These are phyloP conservation scores for Trachelus stipa DNA, from an alignment of 2,888 invertebrate genomes.

Conservation along the genomic window DNA sequence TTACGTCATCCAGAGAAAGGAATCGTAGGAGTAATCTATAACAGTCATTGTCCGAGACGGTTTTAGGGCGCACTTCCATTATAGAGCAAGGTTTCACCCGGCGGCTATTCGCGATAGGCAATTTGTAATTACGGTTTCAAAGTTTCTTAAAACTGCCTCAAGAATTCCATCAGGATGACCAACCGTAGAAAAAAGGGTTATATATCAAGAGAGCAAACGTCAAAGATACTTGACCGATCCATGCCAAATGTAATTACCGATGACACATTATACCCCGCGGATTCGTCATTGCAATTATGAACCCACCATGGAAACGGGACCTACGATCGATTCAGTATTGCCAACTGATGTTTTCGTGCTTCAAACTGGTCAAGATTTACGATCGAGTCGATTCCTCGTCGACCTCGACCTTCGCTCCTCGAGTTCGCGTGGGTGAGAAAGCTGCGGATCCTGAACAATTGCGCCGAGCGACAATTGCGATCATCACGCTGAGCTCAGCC, in stretches of 20 bases:
- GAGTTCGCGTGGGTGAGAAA: background rate
- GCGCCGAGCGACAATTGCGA: background rate
- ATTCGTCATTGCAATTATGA: background rate
- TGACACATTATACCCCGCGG: background rate
- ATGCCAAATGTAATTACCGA: background rate
- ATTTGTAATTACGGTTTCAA: background rate
- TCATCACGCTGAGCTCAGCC: background rate
- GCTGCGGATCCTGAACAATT: background rate
- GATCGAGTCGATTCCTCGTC: background rate
- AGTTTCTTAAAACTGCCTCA: background rate
- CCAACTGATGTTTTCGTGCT: background rate
- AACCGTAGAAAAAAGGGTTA: background rate
- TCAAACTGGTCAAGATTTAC: background rate
- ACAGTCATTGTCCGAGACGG: slow-evolving; percentile 40
- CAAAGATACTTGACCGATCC: background rate
- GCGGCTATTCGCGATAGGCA: slow-evolving; percentile 22
- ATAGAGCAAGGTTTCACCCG: slow-evolving; percentile 35
- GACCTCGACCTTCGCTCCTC: background rate
- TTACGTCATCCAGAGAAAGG: slow-evolving; percentile 44
- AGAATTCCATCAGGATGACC: background rate
- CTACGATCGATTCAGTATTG: background rate
- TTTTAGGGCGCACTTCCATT: slow-evolving; percentile 39
- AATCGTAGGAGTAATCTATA: slow-evolving; percentile 51
- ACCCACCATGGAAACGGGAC: background rate
- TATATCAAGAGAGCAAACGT: background rate